Evolutionary conservation across 2,797 vertebrate species (phyloP).

Genomic region (Gobio occitaniae): DNA sequence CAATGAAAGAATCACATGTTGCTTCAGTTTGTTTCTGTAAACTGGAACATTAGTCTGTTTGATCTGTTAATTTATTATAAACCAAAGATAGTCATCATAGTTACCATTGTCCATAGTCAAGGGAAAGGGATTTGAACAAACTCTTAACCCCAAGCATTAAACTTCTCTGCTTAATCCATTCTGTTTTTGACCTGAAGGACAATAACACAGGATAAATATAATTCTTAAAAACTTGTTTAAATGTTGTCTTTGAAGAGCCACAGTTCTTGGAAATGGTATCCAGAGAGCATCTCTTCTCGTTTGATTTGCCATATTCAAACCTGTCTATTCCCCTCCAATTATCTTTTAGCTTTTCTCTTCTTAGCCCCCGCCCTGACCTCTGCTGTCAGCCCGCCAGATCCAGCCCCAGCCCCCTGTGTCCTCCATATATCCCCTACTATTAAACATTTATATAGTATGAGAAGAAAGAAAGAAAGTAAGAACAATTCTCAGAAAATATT

Average conservation of each 20-base stretch:
- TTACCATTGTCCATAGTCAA: not conserved
- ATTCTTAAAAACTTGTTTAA: not conserved
- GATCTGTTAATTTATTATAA: not conserved
- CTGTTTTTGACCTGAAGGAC: not conserved
- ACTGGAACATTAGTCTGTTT: not conserved
- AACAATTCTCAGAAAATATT: not conserved
- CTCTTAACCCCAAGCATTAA: not conserved
- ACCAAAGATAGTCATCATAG: not conserved
- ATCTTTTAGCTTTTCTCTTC: not conserved
- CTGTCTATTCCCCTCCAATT: not conserved
- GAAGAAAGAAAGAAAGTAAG: not conserved
- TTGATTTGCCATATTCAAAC: not conserved
- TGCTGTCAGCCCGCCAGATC: not conserved
- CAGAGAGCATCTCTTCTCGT: slow-evolving; percentile 10
- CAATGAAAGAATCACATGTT: not conserved
- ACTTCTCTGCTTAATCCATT: not conserved
- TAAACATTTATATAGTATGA: slow-evolving; percentile 19
- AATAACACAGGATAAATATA: not conserved
- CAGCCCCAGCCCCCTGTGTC: not conserved
- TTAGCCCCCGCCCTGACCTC: slow-evolving; percentile 10
- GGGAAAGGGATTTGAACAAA: not conserved
- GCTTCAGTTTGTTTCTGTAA: slow-evolving; percentile 6
- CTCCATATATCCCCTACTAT: not conserved
- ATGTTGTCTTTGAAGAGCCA: not conserved
- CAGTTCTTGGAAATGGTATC: not conserved